These are phyloP conservation scores for Pomacea canaliculata DNA, from an alignment of 2,888 invertebrate genomes.

Conservation along the genomic window DNA sequence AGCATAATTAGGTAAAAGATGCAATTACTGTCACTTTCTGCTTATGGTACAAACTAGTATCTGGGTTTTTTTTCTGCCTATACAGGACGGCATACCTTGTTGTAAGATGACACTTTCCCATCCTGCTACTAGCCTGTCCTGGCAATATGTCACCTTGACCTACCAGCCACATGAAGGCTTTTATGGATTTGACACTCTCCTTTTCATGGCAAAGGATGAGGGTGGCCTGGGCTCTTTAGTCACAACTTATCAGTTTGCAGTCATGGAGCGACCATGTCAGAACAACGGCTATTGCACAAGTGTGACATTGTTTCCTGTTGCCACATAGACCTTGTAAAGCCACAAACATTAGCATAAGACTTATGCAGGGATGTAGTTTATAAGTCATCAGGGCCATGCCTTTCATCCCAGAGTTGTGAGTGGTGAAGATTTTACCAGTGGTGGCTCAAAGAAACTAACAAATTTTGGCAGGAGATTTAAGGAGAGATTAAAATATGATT, in stretches of 20 bases:
- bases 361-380: too few relatives aligned
- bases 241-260: conserved; percentile 31
- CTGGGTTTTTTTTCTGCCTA: too few relatives aligned
- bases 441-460: too few relatives aligned
- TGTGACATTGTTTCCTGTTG: neutral
- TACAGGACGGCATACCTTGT: conserved; percentile 3
- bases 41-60: too few relatives aligned
- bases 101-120: conserved; percentile 13
- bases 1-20: too few relatives aligned
- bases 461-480: too few relatives aligned
- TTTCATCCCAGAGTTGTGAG: too few relatives aligned
- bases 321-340: neutral
- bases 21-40: too few relatives aligned
- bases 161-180: conserved; percentile 30
- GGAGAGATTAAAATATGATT: too few relatives aligned
- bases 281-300: conserved; percentile 24
- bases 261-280: conserved; percentile 38
- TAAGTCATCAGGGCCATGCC: too few relatives aligned
- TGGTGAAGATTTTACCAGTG: too few relatives aligned
- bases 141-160: conserved; percentile 26
- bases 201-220: neutral
- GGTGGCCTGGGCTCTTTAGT: conserved; percentile 14
- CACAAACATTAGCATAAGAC: too few relatives aligned
- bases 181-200: conserved; percentile 29
- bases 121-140: conserved; percentile 11